Evolutionary conservation across 2,797 vertebrate genomes (phyloP), one percentile per base, ranked within the genome.

Genomic region (Amblyopsis hoosieri): DNA sequence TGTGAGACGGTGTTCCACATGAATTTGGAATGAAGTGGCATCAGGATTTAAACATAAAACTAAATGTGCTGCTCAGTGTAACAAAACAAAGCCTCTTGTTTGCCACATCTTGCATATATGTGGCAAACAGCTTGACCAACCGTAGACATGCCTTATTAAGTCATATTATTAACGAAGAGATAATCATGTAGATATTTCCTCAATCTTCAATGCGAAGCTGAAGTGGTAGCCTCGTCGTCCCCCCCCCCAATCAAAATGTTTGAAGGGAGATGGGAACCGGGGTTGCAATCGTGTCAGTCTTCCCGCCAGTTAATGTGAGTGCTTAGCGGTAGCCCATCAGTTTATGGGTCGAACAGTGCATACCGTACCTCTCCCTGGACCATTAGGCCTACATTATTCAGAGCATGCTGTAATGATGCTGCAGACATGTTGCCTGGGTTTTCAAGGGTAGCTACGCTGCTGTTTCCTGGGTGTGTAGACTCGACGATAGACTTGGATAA

Each of bases 361-460:
- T 78, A 55, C 67, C 56, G 55, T 78, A 55, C 67, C 56, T 74
- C 72, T 72, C 69, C 59, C 55, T 47, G 64, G 57, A 29, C 84
- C 90, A 91, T 90, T 89, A 88, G 63, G 47, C 68, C 45, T 29
- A 23, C 81, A 66, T 70, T 75, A 75, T 77, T 82, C 61, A 71
- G 64, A 70, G 73, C 69, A 65, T 37, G 64, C 76, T 69, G 69
- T 72, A 76, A 85, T 62, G 73, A 86, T 76, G 78, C 78, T 17
- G 62, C 64, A 68, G 66, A 62, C 67, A 60, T 54, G 33, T 64
- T 60, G 48, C 33, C 59, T 69, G 71, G 59, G 60, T 68, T 60
- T 50, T 64, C 23, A 29, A 68, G 60, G 53, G 55, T 52, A 60
- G 14, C 75, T 75, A 65, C 17, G 48, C 29, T 62, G 61, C 64